Evolutionary conservation across 2,797 vertebrate genomes (phyloP).

Genomic region (Lemur catta): DNA sequence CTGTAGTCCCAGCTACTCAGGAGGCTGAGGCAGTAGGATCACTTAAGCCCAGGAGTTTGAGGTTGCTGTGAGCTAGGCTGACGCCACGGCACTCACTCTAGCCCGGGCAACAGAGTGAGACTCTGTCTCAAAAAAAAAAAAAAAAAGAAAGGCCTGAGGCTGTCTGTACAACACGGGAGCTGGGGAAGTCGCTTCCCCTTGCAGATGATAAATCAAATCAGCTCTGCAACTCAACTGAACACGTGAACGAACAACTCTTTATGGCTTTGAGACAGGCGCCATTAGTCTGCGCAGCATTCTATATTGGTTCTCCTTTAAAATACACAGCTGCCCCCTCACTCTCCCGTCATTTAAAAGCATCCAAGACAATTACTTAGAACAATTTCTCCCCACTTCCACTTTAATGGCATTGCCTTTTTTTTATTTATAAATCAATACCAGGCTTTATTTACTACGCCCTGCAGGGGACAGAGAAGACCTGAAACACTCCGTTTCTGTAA

Average conservation of each 20-base stretch:
- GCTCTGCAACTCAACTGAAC: background rate
- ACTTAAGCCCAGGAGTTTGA: too few species aligned
- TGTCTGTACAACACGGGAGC: background rate
- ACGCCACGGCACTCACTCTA: too few species aligned
- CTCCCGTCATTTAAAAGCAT: slow-evolving; percentile 10
- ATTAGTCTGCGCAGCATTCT: background rate
- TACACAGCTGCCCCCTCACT: background rate
- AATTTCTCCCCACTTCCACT: slow-evolving; percentile 53
- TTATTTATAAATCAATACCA: slow-evolving; percentile 69
- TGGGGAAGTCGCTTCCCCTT: background rate
- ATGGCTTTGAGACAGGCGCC: background rate
- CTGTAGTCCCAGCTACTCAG: too few species aligned
- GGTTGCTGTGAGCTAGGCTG: too few species aligned
- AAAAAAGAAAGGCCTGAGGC: background rate
- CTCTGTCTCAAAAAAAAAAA: too few species aligned
- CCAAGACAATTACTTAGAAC: slow-evolving; percentile 64
- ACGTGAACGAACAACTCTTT: background rate
- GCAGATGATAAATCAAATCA: background rate
- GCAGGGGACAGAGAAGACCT: slow-evolving; percentile 27
- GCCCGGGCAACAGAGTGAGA: too few species aligned
- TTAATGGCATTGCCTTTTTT: slow-evolving; percentile 44
- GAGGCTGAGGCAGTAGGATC: too few species aligned
- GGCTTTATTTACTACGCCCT: slow-evolving; percentile 57
- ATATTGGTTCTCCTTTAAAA: slow-evolving; percentile 31
- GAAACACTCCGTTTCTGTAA: slow-evolving; percentile 65